These are phyloP conservation scores for Pseudochaenichthys georgianus DNA, from an alignment of 2,797 vertebrate species.

Conservation along the genomic window DNA sequence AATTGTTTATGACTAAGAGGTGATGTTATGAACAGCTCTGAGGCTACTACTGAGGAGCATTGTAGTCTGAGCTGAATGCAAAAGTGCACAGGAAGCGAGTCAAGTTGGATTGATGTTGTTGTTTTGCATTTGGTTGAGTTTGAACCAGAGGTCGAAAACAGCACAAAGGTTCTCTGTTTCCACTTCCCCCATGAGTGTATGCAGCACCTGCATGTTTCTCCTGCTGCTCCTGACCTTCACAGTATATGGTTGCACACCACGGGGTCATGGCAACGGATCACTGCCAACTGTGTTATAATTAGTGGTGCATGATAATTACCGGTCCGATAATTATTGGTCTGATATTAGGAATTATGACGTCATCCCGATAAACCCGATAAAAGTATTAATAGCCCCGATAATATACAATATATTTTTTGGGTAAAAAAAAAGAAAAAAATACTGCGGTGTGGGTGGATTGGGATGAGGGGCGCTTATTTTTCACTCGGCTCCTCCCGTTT, in stretches of 20 bases:
- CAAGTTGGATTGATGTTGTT: not conserved
- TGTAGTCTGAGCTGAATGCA: not conserved
- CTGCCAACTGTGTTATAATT: not conserved
- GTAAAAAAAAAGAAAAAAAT: too few species aligned
- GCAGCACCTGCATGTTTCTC: constrained; percentile 1
- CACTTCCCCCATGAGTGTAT: not conserved
- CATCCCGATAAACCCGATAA: too few species aligned
- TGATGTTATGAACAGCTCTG: not conserved
- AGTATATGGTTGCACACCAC: constrained; percentile 1
- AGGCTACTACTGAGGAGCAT: not conserved
- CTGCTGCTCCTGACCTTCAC: constrained; percentile 31
- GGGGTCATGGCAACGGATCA: constrained; percentile 33
- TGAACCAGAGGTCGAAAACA: not conserved
- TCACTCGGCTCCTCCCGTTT: too few species aligned
- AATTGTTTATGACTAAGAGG: constrained; percentile 1
- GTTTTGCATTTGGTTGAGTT: not conserved
- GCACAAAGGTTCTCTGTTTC: not conserved
- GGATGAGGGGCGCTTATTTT: too few species aligned
- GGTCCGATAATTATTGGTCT: too few species aligned
- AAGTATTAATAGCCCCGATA: too few species aligned
- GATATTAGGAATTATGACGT: too few species aligned
- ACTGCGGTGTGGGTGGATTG: too few species aligned
- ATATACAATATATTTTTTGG: too few species aligned
- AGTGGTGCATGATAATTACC: too few species aligned
- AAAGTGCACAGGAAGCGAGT: not conserved